These are phyloP conservation scores for Grantiella picta DNA, from an alignment of 2,113 vertebrate species.

Conservation along the genomic window DNA sequence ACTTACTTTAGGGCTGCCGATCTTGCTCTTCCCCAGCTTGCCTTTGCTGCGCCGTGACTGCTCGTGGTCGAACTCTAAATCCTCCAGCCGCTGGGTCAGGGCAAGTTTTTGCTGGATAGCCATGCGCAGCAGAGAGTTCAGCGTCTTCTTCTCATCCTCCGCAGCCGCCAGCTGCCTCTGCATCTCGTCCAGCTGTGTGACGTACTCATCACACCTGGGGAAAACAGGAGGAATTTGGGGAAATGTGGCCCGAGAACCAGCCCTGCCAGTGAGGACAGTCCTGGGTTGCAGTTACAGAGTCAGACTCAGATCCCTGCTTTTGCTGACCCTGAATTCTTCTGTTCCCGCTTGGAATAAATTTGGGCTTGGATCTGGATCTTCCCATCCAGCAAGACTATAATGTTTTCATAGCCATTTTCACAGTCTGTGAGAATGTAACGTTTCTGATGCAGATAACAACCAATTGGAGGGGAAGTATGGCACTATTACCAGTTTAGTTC, in stretches of 20 bases:
- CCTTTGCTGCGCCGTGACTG: slow-evolving; percentile 89
- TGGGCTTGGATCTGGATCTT: background rate
- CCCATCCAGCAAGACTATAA: background rate
- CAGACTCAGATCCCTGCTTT: background rate
- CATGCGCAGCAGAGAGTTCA: slow-evolving; percentile 96
- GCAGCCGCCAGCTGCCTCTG: slow-evolving; percentile 96
- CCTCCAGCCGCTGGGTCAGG: slow-evolving; percentile 94
- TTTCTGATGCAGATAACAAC: background rate
- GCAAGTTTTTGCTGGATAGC: slow-evolving; percentile 99
- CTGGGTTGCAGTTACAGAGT: background rate
- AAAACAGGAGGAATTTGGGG: background rate
- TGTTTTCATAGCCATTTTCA: too few relatives aligned
- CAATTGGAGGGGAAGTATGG: background rate
- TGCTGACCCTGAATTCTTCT: background rate
- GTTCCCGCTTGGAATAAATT: background rate
- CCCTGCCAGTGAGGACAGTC: accelerated
- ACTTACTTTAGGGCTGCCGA: slow-evolving; percentile 98
- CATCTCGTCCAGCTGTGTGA: slow-evolving; percentile 97
- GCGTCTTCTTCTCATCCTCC: slow-evolving; percentile 97
- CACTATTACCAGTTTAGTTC: background rate
- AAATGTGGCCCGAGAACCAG: background rate
- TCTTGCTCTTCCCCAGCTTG: slow-evolving; percentile 90
- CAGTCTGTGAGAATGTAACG: background rate
- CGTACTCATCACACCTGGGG: slow-evolving; percentile 94
- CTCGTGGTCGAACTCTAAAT: slow-evolving; percentile 98